phyloP scores from a whole-genome alignment of 2,888 invertebrate genomes.

The Cheilosia scutellata region DNA sequence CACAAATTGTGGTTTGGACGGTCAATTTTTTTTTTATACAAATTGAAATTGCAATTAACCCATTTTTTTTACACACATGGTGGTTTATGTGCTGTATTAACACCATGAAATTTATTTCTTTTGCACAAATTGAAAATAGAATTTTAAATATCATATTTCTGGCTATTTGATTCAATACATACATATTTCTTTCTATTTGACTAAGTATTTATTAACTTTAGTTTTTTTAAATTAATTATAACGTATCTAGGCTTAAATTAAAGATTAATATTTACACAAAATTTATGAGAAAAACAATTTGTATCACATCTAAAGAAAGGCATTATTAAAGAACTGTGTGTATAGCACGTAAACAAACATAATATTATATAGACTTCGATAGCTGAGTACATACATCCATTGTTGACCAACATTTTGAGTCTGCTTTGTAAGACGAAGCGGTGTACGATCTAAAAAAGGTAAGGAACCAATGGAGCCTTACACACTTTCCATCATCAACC shows the following conservation, averaged over 20 bases:
- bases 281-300: constrained; percentile 45
- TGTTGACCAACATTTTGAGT: constrained; percentile 48
- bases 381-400: constrained; percentile 53
- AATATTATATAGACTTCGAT: constrained; percentile 34
- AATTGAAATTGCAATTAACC: no score
- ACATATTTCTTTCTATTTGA: not conserved
- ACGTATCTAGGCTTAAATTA: constrained; percentile 72
- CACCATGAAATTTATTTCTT: no score
- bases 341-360: constrained; percentile 44
- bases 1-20: no score
- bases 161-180: not conserved
- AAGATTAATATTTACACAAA: constrained; percentile 49
- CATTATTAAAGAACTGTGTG: constrained; percentile 72
- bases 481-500: constrained; percentile 43
- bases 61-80: no score
- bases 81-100: no score
- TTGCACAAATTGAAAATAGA: not conserved
- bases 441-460: constrained; percentile 55
- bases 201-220: constrained; percentile 5
- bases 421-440: constrained; percentile 54
- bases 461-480: constrained; percentile 73
- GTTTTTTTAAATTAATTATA: constrained; percentile 6
- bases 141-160: not conserved
- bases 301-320: constrained; percentile 73
- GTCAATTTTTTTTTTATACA: no score